Evolutionary conservation across 2,797 vertebrate species (phyloP).

Genomic region (Chromobotia macracanthus): DNA sequence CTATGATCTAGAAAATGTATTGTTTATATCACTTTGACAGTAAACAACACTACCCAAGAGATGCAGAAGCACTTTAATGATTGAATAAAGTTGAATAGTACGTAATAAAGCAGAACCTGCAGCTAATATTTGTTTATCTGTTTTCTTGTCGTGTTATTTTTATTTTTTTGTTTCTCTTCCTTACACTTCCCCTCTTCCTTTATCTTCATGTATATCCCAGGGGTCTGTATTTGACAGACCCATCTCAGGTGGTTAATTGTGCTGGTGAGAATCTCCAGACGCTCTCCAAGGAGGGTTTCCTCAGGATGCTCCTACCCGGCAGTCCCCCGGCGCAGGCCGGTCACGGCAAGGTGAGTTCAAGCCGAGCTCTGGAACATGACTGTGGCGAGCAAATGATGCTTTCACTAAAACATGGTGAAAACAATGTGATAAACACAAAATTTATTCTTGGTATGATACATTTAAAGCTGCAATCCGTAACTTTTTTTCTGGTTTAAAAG

Average conservation of each 20-base stretch:
- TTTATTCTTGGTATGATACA: neutral
- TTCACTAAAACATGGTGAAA: constrained; percentile 4
- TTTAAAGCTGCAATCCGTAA: no score
- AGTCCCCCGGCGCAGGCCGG: constrained; percentile 75
- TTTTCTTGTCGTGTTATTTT: no score
- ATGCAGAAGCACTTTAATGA: neutral
- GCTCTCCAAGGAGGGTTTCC: constrained; percentile 81
- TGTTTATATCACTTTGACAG: neutral
- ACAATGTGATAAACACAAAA: neutral
- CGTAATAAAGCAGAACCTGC: neutral
- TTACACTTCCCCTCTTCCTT: neutral
- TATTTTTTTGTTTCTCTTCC: neutral
- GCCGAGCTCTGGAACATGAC: constrained; percentile 35
- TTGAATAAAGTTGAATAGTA: neutral
- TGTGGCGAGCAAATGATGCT: neutral
- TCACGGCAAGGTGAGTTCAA: constrained; percentile 79
- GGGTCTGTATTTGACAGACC: constrained; percentile 74
- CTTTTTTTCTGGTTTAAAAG: no score
- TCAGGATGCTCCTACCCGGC: constrained; percentile 81
- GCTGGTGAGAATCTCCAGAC: constrained; percentile 73
- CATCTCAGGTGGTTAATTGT: constrained; percentile 63
- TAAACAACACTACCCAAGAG: neutral
- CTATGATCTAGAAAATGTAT: neutral
- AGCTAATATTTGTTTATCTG: neutral
- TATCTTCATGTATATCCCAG: constrained; percentile 26